Base-by-base conservation (phyloP, 2,888 invertebrate genomes). In the Rhorus exstirpatorius region DNA sequence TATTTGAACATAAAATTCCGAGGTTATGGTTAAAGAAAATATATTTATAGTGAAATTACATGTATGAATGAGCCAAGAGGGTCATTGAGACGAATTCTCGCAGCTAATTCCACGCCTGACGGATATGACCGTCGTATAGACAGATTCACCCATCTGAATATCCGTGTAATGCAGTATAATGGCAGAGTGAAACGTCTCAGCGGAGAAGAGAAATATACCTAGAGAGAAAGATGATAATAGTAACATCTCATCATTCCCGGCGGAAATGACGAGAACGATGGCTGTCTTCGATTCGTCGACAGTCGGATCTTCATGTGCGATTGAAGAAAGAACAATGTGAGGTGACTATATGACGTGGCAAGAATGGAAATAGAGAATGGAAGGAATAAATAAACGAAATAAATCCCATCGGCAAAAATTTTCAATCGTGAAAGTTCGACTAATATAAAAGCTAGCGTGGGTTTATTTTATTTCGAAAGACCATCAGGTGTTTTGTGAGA, bases 181-280 rank as follows among this genome's bases (percentile, higher is more conserved):
- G 21, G 38, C n/a, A 24, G 35, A 72, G 60, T 72, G 49, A 72
- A 61, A 61, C 51, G 38, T 49, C 46, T 51, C 35, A 14, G 49
- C 21, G 21, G 6, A 51, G 61, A 51, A n/a, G 31, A n/a, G 17
- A 24, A 49, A 21, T 35, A 38, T 51, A 21, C n/a, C 46, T 12
- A 24, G 19, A 0, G 4, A 61, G n/a, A 21, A 51, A 60, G 31
- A 31, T 31, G 31, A 41, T 61, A n/a, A 41, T 61, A 21, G 35
- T 21, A 10, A n/a, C 46, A 21, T 21, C 53, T 46, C 19, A 53
- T 21, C 44, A 55, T 49, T 49, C 67, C 63, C 17, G 70, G 44
- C 71, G 78, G 71, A 78, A 71, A 78, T 78, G 78, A 78, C 68
- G 31, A 51, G 51, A 61, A 41, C 44, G 51, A 70, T 77, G 51